Base-by-base conservation (phyloP, 2,888 invertebrate species). In the Punctoribates punctum region DNA sequence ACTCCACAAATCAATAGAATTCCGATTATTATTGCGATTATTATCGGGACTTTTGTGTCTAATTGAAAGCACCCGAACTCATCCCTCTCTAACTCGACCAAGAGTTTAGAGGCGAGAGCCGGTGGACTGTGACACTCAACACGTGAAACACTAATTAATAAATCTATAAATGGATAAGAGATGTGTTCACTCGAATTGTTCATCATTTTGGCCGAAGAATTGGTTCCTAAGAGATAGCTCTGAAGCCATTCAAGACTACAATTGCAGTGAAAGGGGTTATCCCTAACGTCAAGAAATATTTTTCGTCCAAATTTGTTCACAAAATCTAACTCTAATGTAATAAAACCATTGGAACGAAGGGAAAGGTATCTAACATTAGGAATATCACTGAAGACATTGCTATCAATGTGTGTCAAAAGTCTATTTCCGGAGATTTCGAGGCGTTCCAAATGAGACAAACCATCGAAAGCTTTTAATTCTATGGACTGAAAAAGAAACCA, bases 251-350 rank as follows among this genome's bases (percentile, higher is more conserved):
- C 86, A 77, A 94, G 85, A 73, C 93, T 93, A 83, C 94, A 94
- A 84, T 94, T 94, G 85, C 94, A 94, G 78, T 89, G 87, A 79
- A 94, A 87, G 0, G 93, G 93, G 85, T 94, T 93, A 42, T 91
- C 92, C 48, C 91, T 90, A 74, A 94, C 87, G 80, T 90, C 88
- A 46, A 94, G 85, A 78, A 88, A 88, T 73, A 76, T 29, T 82
- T 88, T 88, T 80, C 93, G 85, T 80, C 90, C 89, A 82, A 93
- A 92, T 81, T 79, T 78, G 27, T 79, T 93, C 87, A 48, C 54
- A 11, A 78, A 70, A 67, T 73, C 0, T 91, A 90, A 73, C 82
- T 91, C 92, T 11, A 93, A 85, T 0, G 90, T 89, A 81, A 88
- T 88, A 78, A 93, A 84, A 73, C 89, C 89, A 84, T 92, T 92